These are phyloP conservation scores for Coptotermes formosanus DNA, from an alignment of 1,140 invertebrate species.

Conservation along the genomic window DNA sequence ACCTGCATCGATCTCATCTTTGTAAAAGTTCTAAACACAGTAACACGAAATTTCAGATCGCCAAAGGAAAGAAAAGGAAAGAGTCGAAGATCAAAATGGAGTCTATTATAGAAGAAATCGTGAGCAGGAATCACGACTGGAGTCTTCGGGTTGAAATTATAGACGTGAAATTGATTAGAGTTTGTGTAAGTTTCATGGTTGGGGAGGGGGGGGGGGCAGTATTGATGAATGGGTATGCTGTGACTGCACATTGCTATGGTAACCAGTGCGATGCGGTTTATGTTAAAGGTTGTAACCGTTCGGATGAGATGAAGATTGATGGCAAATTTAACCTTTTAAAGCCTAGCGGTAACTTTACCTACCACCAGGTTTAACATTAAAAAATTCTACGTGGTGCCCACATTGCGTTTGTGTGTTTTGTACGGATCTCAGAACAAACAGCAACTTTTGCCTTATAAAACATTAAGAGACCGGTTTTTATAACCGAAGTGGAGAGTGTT, in stretches of 20 bases:
- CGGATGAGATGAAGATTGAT: not conserved
- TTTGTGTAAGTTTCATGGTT: not conserved
- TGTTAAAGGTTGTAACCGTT: not conserved
- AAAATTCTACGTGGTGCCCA: too few relatives aligned
- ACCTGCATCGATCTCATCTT: conserved; percentile 8
- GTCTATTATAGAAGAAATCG: not conserved
- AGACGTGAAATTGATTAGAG: conserved; percentile 19
- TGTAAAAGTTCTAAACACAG: not conserved
- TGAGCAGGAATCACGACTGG: not conserved
- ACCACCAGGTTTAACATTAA: too few relatives aligned
- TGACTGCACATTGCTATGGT: not conserved
- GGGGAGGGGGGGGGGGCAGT: not conserved
- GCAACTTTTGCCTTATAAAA: too few relatives aligned
- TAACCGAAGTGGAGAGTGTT: too few relatives aligned
- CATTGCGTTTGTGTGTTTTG: too few relatives aligned
- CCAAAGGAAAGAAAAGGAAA: not conserved
- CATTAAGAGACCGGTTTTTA: too few relatives aligned
- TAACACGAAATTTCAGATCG: not conserved
- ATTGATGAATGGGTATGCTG: not conserved
- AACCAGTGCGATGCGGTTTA: not conserved
- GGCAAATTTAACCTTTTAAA: too few relatives aligned
- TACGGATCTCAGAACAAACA: too few relatives aligned
- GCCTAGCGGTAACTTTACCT: too few relatives aligned
- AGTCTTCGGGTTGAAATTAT: not conserved
- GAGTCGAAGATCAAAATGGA: not conserved